These are phyloP conservation scores for Theodoxus fluviatilis DNA, from an alignment of 2,888 invertebrate genomes.

Conservation along the genomic window DNA sequence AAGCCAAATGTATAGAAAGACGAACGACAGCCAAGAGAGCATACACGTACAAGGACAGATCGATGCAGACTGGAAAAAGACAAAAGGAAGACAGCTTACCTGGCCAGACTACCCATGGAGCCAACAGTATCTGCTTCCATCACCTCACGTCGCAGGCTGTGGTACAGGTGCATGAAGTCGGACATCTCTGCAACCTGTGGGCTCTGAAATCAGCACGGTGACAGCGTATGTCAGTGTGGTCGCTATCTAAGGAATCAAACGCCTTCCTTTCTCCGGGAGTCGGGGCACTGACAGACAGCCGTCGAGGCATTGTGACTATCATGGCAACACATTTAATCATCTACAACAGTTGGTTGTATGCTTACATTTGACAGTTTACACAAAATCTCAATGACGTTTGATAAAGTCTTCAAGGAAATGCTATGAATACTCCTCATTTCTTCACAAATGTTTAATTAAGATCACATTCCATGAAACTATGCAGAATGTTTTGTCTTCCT, in stretches of 20 bases:
- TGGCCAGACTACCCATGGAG: constrained; percentile 40
- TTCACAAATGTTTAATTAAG: too few relatives aligned
- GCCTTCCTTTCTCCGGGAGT: too few relatives aligned
- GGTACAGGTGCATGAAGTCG: constrained; percentile 48
- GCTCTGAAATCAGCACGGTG: constrained; percentile 36
- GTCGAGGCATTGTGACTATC: too few relatives aligned
- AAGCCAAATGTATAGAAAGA: neutral
- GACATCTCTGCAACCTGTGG: constrained; percentile 41
- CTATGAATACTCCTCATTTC: too few relatives aligned
- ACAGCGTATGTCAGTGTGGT: neutral
- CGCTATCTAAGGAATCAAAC: too few relatives aligned
- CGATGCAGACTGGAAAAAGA: neutral
- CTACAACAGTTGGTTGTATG: too few relatives aligned
- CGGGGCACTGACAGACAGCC: too few relatives aligned
- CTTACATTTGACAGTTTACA: too few relatives aligned
- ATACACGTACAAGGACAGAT: neutral
- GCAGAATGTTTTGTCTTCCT: neutral
- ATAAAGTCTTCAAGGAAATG: neutral
- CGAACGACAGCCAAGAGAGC: neutral
- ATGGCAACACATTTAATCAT: too few relatives aligned
- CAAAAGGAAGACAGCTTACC: constrained; percentile 32
- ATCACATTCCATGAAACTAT: neutral
- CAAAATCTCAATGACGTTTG: too few relatives aligned
- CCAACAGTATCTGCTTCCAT: constrained; percentile 42
- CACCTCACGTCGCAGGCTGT: constrained; percentile 45